A percentile compares a stretch with the other conserved stretches of the same genome.
Conservation (phyloP, 2,113 vertebrate genomes). For the Cephalopterus ornatus region DNA sequence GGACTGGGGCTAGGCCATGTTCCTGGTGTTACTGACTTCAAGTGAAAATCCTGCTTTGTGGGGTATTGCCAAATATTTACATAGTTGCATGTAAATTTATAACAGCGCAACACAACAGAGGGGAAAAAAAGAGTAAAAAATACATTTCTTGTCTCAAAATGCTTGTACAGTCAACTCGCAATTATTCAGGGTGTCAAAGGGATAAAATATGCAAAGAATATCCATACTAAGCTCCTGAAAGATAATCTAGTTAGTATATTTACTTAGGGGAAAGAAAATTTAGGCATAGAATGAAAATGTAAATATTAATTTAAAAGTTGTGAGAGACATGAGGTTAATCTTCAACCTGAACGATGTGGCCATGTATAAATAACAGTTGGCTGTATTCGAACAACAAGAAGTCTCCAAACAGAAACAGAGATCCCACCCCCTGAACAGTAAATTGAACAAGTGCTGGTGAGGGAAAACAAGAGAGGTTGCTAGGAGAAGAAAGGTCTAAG, state of each 20-base stretch:
- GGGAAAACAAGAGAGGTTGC: slow-evolving; percentile 39
- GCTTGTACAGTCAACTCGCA: not conserved
- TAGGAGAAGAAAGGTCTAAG: slow-evolving; percentile 46
- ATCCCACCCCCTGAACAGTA: not conserved
- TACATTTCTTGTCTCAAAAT: not conserved
- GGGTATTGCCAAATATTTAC: not conserved
- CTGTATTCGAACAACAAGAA: slow-evolving; percentile 31
- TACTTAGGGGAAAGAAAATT: slow-evolving; percentile 9
- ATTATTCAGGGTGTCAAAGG: not conserved
- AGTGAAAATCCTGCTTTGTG: not conserved
- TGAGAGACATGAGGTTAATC: slow-evolving; percentile 34
- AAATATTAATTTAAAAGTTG: slow-evolving; percentile 42
- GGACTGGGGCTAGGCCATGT: not conserved
- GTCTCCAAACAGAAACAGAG: slow-evolving; percentile 7
- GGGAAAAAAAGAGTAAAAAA: not conserved
- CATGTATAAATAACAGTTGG: slow-evolving; percentile 15
- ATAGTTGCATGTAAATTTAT: not conserved
- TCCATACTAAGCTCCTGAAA: not conserved
- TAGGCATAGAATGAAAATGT: not conserved
- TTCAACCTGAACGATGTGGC: slow-evolving; percentile 22
- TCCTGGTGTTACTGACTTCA: not conserved
- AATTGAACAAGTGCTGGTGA: not conserved
- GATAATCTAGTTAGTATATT: not conserved
- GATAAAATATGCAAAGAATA: slow-evolving; percentile 14
- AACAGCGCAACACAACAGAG: not conserved